Conservation (phyloP, 2,888 invertebrate species). For the Caenorhabditis drosophilae region DNA sequence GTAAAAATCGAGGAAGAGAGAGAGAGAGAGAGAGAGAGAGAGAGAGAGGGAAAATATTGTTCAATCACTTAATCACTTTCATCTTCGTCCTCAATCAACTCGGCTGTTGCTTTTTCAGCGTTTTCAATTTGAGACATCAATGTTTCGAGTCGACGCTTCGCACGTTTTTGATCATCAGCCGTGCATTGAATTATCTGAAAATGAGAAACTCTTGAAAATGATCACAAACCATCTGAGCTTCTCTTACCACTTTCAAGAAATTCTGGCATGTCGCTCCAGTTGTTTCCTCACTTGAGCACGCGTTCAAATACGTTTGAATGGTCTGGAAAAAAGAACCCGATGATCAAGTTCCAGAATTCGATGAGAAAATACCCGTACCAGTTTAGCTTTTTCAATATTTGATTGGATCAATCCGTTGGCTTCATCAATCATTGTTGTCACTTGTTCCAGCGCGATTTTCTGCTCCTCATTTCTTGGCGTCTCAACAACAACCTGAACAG, state of each 20-base stretch:
- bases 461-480: conserved; percentile 70
- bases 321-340: conserved; percentile 14
- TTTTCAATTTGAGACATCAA: conserved; percentile 33
- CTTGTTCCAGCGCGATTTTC: conserved; percentile 68
- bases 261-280: conserved; percentile 28
- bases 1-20: not conserved
- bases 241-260: conserved; percentile 32
- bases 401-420: conserved; percentile 48
- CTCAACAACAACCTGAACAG: conserved; percentile 67
- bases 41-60: not conserved
- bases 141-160: conserved; percentile 35
- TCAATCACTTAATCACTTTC: not conserved
- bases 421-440: conserved; percentile 66
- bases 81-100: conserved; percentile 27
- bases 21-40: too few relatives aligned
- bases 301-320: conserved; percentile 38
- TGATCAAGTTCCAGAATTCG: not conserved
- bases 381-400: conserved; percentile 26
- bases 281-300: conserved; percentile 36
- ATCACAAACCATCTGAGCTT: not conserved
- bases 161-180: conserved; percentile 39
- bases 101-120: conserved; percentile 30
- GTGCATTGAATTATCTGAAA: conserved; percentile 28
- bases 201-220: not conserved
- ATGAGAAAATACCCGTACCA: conserved; percentile 10